Conservation (phyloP, 2,113 vertebrate species). For the Gyps fulvus region DNA sequence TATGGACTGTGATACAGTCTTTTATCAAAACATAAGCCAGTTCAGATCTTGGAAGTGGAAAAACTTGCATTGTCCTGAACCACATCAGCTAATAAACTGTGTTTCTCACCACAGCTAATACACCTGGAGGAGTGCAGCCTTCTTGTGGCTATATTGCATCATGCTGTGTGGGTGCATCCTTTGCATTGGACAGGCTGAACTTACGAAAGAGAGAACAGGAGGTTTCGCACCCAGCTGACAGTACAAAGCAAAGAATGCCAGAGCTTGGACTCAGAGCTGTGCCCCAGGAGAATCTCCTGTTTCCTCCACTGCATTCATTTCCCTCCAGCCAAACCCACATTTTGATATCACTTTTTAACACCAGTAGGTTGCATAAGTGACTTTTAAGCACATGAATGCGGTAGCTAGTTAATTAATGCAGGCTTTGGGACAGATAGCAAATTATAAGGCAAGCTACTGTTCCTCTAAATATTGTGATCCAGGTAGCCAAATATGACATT, state of each 20-base stretch:
- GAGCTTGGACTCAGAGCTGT: neutral
- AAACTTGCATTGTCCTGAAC: neutral
- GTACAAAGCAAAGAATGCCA: neutral
- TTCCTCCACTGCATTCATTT: neutral
- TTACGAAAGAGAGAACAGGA: neutral
- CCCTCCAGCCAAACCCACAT: neutral
- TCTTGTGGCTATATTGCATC: neutral
- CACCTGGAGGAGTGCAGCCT: neutral
- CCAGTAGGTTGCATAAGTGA: neutral
- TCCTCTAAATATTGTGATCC: neutral
- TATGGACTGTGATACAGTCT: neutral
- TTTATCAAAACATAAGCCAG: neutral
- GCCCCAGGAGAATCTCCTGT: neutral
- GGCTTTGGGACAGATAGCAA: neutral
- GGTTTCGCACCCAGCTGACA: neutral
- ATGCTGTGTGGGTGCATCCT: neutral
- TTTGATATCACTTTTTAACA: neutral
- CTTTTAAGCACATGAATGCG: neutral
- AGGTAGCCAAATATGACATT: neutral
- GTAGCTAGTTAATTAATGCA: neutral
- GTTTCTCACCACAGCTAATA: neutral
- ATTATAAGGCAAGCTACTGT: neutral
- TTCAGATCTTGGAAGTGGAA: neutral
- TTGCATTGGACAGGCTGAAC: neutral
- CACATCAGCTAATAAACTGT: neutral